A percentile compares a stretch with the other conserved stretches of the same genome.
phyloP scores from a whole-genome alignment of 2,888 invertebrate species.

The Bugulina stolonifera region DNA sequence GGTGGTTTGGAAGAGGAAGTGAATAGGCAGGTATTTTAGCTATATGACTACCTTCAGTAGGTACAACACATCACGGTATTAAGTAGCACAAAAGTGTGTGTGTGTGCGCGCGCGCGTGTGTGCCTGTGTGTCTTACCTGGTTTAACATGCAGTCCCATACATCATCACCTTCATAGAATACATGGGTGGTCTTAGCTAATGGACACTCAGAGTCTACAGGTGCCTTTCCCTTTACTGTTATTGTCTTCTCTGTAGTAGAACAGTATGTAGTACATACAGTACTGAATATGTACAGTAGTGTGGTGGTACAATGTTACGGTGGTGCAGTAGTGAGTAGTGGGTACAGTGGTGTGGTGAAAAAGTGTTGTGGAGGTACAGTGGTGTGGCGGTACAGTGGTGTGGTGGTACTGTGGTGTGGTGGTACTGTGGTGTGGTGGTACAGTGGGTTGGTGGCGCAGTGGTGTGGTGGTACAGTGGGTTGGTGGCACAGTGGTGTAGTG shows the following conservation, averaged over 20 bases:
- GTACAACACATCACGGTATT: too few species aligned
- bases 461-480: too few species aligned
- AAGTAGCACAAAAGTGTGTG: too few species aligned
- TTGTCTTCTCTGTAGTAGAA: conserved; percentile 39
- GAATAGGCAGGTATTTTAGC: too few species aligned
- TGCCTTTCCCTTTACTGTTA: conserved; percentile 49
- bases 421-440: too few species aligned
- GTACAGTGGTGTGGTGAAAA: not conserved
- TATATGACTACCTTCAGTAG: too few species aligned
- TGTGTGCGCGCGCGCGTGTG: too few species aligned
- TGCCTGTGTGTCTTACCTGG: conserved; percentile 45
- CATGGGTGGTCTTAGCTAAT: conserved; percentile 44
- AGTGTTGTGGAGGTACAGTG: not conserved
- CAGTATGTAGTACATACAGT: too few species aligned
- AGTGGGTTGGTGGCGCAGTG: too few species aligned
- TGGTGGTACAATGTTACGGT: not conserved
- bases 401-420: not conserved
- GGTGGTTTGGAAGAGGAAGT: too few species aligned
- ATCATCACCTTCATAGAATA: conserved; percentile 48
- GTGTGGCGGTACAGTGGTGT: not conserved
- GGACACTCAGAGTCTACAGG: conserved; percentile 53
- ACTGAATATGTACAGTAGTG: not conserved
- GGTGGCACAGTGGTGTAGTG: not conserved
- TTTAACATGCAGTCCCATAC: conserved; percentile 57
- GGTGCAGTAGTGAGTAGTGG: not conserved